phyloP scores from a whole-genome alignment of 2,888 invertebrate species.

The Cyclophora punctaria region DNA sequence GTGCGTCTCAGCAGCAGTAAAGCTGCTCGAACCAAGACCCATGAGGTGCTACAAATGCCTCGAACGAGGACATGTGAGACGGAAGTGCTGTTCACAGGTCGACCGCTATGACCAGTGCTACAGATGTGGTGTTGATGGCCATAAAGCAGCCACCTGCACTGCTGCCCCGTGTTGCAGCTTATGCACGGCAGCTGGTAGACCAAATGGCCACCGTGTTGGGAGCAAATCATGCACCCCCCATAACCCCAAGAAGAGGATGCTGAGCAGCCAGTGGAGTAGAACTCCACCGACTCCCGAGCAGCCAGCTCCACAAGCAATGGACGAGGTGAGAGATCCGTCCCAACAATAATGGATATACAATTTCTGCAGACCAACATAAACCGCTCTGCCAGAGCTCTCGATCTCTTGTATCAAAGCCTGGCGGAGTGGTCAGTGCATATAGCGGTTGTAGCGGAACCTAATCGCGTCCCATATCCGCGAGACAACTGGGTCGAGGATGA shows the following conservation, averaged over 20 bases:
- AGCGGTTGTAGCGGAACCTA: background rate
- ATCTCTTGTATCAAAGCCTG: constrained; percentile 7
- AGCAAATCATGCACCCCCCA: too few relatives aligned
- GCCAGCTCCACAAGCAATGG: too few relatives aligned
- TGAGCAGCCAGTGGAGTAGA: too few relatives aligned
- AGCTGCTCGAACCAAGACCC: background rate
- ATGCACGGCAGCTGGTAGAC: too few relatives aligned
- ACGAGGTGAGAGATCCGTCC: background rate
- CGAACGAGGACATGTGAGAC: background rate
- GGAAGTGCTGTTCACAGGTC: background rate
- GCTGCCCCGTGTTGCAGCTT: too few relatives aligned
- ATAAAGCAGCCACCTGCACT: too few relatives aligned
- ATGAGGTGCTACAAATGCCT: background rate
- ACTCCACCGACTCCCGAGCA: too few relatives aligned
- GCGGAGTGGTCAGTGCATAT: constrained; percentile 5
- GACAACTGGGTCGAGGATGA: background rate
- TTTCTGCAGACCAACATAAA: background rate
- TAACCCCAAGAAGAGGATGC: too few relatives aligned
- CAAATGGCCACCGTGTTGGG: too few relatives aligned
- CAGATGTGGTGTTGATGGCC: background rate
- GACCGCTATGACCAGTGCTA: background rate
- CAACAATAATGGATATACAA: background rate
- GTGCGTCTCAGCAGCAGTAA: background rate
- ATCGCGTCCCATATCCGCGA: background rate
- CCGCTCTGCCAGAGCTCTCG: constrained; percentile 1